Percentiles rank a stretch among this genome's conserved stretches.
Conservation (phyloP, 2,888 invertebrate species). For the Epirrita christyi region DNA sequence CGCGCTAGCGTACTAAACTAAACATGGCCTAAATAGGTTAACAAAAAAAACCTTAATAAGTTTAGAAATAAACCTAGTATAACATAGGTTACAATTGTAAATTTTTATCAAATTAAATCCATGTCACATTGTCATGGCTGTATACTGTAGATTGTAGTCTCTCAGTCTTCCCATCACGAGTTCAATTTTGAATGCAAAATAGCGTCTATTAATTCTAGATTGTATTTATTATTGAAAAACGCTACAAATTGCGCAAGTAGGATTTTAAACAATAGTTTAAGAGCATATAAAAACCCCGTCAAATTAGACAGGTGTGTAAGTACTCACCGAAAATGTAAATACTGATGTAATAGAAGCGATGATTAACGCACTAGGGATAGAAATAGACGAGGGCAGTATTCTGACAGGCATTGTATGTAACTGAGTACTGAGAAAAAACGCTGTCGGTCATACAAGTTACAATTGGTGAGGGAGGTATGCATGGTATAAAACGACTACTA, state of each 20-base stretch:
- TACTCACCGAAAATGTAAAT: constrained; percentile 53
- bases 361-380: constrained; percentile 44
- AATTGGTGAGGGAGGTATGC: constrained; percentile 35
- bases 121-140: too few species aligned
- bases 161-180: constrained; percentile 3
- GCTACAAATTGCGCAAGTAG: constrained; percentile 42
- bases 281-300: constrained; percentile 63
- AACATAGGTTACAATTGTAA: too few species aligned
- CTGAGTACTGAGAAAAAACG: constrained; percentile 42
- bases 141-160: too few species aligned
- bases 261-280: constrained; percentile 63
- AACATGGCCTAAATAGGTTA: too few species aligned
- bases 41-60: too few species aligned
- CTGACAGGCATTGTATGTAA: constrained; percentile 36
- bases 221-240: not conserved
- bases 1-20: too few species aligned
- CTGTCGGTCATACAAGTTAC: constrained; percentile 44
- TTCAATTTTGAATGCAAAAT: too few species aligned
- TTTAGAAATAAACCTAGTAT: too few species aligned
- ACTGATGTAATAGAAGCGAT: constrained; percentile 46
- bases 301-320: constrained; percentile 57
- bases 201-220: not conserved
- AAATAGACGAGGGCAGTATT: constrained; percentile 52
- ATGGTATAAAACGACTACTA: constrained; percentile 13
- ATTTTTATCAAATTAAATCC: too few species aligned